Evolutionary conservation across 2,888 invertebrate species (phyloP), one percentile per base, ranked within the genome.

Genomic region (Colostygia pectinataria): DNA sequence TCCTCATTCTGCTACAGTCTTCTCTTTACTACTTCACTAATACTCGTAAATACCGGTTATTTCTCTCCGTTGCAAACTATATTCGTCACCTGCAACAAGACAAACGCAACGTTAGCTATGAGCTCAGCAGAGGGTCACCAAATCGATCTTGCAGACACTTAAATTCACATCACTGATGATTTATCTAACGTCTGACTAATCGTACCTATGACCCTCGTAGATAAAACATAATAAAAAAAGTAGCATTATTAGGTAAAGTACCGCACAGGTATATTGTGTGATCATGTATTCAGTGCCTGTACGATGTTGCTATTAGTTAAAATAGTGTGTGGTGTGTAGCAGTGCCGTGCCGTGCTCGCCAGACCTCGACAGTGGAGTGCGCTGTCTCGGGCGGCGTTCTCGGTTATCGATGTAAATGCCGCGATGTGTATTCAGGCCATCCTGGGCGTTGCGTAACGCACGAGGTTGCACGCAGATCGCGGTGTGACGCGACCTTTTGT

Each of bases 1-100:
- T 69, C 66, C 64, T 80, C 84, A 84, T 83, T 33, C 45, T 73
- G 58, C 9, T 39, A 27, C 25, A 23, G 23, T 45, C 4, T 29
- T 42, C 33, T 52, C 18, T 28, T 27, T 24, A 37, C 41, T 28
- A 33, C 9, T 47, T 40, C 9, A 27, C 40, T 45, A 34, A 28
- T 44, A n/a, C 36, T 53, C 23, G 7, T 34, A 8, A 23, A 36
- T 28, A 25, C 24, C 31, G 31, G 27, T 48, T 28, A n/a, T 34
- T 41, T 58, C 71, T 70, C 67, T 55, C 66, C 66, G 69, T 67
- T 54, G 57, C 66, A 63, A 67, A 61, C 56, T 43, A 13, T 41
- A 27, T 57, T 66, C 52, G 59, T 70, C 63, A 70, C 71, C 71
- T 71, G 72, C 2, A 43, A 29, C 20, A 14, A 40, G 2, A 25